Evolutionary conservation across 1,140 invertebrate genomes (phyloP).

Genomic region (Hypothenemus hampei): DNA sequence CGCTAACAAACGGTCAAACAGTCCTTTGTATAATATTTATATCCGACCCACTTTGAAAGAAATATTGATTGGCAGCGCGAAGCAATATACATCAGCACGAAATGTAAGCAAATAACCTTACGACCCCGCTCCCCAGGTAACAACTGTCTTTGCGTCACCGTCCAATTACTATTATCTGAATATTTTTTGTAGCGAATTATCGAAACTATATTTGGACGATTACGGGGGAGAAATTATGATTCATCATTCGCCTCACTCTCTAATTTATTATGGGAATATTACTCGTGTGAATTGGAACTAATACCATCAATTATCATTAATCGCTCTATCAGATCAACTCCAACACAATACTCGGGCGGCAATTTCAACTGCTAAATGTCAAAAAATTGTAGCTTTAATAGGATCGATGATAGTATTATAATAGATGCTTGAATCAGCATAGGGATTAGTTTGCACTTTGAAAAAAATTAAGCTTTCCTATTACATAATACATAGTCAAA

Average conservation of each 20-base stretch:
- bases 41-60: slow-evolving; percentile 5
- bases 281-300: too few species aligned
- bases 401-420: neutral
- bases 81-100: slow-evolving; percentile 7
- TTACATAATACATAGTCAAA: too few species aligned
- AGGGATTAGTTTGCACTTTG: too few species aligned
- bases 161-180: slow-evolving; percentile 1
- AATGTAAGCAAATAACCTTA: slow-evolving; percentile 6
- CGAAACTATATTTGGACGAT: neutral
- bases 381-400: slow-evolving; percentile 5
- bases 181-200: neutral
- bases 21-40: slow-evolving; percentile 4
- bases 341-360: slow-evolving; percentile 6
- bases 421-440: neutral
- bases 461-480: too few species aligned
- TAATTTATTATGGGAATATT: too few species aligned
- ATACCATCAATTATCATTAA: slow-evolving; percentile 3
- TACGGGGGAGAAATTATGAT: neutral
- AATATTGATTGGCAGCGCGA: slow-evolving; percentile 6
- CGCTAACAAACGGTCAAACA: slow-evolving; percentile 7
- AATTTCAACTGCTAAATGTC: slow-evolving; percentile 8
- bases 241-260: neutral
- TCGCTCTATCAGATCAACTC: slow-evolving; percentile 1
- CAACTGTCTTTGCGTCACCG: slow-evolving; percentile 2
- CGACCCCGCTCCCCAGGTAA: slow-evolving; percentile 5